Conservation (phyloP, 2,113 vertebrate genomes). For the Xiphophorus couchianus region DNA sequence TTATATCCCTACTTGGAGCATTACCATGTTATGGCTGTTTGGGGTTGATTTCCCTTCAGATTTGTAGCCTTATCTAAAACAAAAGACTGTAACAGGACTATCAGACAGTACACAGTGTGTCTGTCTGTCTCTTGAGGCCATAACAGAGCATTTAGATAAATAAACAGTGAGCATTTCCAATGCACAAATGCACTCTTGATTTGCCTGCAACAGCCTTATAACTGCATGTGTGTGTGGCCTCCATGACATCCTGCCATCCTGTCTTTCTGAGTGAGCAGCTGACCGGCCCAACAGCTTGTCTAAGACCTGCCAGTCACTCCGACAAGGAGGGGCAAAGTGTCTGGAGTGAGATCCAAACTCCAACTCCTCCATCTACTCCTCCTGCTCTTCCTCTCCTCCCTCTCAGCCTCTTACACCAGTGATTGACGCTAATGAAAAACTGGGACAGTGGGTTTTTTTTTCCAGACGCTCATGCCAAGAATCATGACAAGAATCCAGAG, state of each 20-base stretch:
- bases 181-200: slow-evolving; percentile 51
- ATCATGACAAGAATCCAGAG: slow-evolving; percentile 64
- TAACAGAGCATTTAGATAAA: slow-evolving; percentile 64
- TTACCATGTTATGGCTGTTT: slow-evolving; percentile 56
- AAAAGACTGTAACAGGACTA: slow-evolving; percentile 59
- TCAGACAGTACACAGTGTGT: slow-evolving; percentile 50
- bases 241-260: slow-evolving; percentile 50
- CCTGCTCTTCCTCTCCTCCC: slow-evolving; percentile 32
- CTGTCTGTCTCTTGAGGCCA: slow-evolving; percentile 56
- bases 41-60: slow-evolving; percentile 41
- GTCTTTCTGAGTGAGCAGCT: slow-evolving; percentile 61
- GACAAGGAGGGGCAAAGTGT: slow-evolving; percentile 79
- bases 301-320: slow-evolving; percentile 75
- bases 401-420: slow-evolving; percentile 50
- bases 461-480: slow-evolving; percentile 63
- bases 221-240: slow-evolving; percentile 26
- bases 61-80: slow-evolving; percentile 53
- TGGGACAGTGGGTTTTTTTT: slow-evolving; percentile 56
- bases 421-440: slow-evolving; percentile 85
- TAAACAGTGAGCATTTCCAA: slow-evolving; percentile 63
- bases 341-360: slow-evolving; percentile 67
- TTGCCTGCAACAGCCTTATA: slow-evolving; percentile 20
- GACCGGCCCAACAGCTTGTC: slow-evolving; percentile 64
- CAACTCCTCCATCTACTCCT: slow-evolving; percentile 32
- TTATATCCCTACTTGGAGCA: slow-evolving; percentile 35